These are phyloP conservation scores for Atta colombica DNA, from an alignment of 1,140 invertebrate species.

Conservation along the genomic window DNA sequence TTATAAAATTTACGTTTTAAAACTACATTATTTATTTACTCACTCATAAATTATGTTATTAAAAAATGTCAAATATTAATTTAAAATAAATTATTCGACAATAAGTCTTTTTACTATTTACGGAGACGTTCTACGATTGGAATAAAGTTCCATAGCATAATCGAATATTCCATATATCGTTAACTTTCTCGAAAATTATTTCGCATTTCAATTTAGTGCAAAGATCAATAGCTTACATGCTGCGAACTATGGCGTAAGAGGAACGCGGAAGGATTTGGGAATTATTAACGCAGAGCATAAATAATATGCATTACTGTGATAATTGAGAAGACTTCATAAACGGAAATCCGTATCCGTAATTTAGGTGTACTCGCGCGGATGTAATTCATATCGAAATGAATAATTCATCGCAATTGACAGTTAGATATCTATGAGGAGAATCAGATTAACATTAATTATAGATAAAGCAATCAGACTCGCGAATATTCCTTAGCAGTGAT, in stretches of 20 bases:
- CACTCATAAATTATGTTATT: too few species aligned
- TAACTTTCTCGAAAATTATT: background rate
- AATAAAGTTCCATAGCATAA: background rate
- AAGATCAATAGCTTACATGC: background rate
- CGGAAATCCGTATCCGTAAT: conserved; percentile 14
- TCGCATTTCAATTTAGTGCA: background rate
- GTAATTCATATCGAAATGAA: conserved; percentile 31
- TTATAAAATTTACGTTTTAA: too few species aligned
- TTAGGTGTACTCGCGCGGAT: background rate
- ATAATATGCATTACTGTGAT: conserved; percentile 9
- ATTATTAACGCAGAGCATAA: conserved; percentile 36
- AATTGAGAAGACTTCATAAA: conserved; percentile 38
- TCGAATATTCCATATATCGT: background rate
- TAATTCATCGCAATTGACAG: conserved; percentile 39
- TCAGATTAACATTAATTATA: conserved; percentile 45
- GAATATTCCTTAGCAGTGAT: background rate
- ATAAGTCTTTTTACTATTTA: background rate
- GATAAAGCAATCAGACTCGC: background rate
- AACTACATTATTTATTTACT: too few species aligned
- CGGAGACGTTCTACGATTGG: background rate
- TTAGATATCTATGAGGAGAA: conserved; percentile 26
- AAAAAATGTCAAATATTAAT: too few species aligned
- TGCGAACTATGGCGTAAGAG: background rate
- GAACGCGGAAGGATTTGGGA: background rate
- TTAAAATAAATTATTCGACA: too few species aligned